phyloP scores from a whole-genome alignment of 2,888 invertebrate genomes.

The Lasioglossum vierecki region DNA sequence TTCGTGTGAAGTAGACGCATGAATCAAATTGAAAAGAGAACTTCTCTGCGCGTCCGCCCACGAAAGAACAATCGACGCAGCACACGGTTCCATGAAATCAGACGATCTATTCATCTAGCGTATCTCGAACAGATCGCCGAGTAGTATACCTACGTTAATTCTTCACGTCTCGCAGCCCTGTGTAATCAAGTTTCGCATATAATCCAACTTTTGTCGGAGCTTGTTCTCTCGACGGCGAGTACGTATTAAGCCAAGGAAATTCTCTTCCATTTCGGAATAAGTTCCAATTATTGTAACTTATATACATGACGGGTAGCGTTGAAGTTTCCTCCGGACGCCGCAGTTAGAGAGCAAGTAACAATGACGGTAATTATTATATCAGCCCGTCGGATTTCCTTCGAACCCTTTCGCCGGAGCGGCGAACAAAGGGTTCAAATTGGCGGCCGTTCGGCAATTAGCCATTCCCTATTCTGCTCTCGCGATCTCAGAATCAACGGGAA shows the following conservation, averaged over 20 bases:
- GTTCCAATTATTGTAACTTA: constrained; percentile 17
- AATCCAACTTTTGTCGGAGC: neutral
- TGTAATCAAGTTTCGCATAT: neutral
- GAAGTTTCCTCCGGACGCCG: constrained; percentile 6
- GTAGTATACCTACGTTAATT: neutral
- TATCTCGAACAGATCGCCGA: neutral
- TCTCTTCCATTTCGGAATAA: constrained; percentile 12
- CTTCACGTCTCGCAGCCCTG: neutral
- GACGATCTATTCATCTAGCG: neutral
- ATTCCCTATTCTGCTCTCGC: neutral
- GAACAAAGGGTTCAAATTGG: constrained; percentile 16
- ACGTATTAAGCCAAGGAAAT: neutral
- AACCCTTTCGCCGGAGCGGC: constrained; percentile 5
- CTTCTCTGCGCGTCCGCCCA: neutral
- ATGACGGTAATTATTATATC: constrained; percentile 15
- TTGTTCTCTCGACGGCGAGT: neutral
- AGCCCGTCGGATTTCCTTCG: constrained; percentile 7
- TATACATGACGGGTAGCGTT: constrained; percentile 2
- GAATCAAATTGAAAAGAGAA: neutral
- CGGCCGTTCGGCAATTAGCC: constrained; percentile 8
- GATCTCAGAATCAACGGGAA: neutral
- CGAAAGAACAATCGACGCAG: neutral
- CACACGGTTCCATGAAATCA: neutral
- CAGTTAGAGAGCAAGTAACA: constrained; percentile 6
- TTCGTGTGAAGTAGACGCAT: neutral